Base-by-base conservation (phyloP, 1,140 invertebrate species). In the Apis laboriosa region DNA sequence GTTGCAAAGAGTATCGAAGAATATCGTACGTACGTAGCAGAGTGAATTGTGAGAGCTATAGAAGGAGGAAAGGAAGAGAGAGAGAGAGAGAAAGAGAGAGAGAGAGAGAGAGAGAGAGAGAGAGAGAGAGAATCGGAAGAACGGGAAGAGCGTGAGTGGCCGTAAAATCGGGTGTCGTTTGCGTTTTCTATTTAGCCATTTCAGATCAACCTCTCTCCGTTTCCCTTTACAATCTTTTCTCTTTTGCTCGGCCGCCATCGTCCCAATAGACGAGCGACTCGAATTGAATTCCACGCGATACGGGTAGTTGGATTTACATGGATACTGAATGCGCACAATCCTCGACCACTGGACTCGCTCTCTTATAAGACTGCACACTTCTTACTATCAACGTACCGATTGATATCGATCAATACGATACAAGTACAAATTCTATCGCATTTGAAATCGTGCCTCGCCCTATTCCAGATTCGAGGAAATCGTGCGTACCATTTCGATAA, bases 141-240 rank as follows among this genome's bases (percentile, higher is more conserved):
- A 83, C 77, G 84, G 86, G 79, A 90, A 86, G 89, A 82, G 87
- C 83, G 87, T 85, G 91, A 92, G 86, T 86, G 92, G 87, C 89
- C 88, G 89, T 92, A 93, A 93, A 93, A 88, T 93, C 86, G 76
- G 84, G 82, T 91, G 89, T 91, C 91, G 90, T 92, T 92, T 92
- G 89, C 89, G 89, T 92, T 93, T 91, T 93, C 92, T 92, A 92
- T 92, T 92, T 92, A 92, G 90, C 91, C 90, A 91, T 92, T 92
- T 92, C 88, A 90, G 86, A 88, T 89, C 90, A 64, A 71, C 76
- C 85, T 80, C 43, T 84, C 80, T 80, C 64, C 76, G 68, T 72
- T 70, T 68, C 58, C 71, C 72, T 85, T 78, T 87, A 80, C 61
- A 84, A 77, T 74, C 77, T 72, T 74, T 85, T 78, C 63, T 77